phyloP scores from a whole-genome alignment of 2,888 invertebrate genomes.

The Cephus pygmeus region DNA sequence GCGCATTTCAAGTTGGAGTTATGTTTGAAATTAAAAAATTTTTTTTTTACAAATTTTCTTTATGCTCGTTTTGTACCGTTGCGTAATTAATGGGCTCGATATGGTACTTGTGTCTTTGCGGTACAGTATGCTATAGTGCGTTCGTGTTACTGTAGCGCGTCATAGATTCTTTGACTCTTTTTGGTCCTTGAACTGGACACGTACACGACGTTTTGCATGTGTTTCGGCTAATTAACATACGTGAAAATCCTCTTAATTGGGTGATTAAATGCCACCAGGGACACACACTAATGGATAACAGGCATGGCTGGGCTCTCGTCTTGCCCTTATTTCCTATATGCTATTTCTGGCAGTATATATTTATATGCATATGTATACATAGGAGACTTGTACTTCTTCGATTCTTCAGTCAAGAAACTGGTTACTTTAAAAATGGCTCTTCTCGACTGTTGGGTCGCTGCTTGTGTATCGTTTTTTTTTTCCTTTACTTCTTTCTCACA shows the following conservation, averaged over 20 bases:
- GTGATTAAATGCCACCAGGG: conserved; percentile 50
- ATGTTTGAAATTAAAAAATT: too few relatives aligned
- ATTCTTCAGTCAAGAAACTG: background rate
- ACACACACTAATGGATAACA: conserved; percentile 43
- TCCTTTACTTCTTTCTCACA: background rate
- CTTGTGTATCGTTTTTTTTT: background rate
- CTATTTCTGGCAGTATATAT: background rate
- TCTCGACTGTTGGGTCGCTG: background rate
- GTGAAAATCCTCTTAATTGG: conserved; percentile 57
- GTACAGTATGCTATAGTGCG: background rate
- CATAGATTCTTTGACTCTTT: background rate
- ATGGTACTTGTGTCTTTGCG: too few relatives aligned
- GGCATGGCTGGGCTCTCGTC: conserved; percentile 16
- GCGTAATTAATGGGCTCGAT: background rate
- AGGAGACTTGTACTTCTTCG: background rate
- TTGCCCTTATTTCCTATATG: conserved; percentile 1
- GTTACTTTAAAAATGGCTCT: background rate
- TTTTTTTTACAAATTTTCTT: too few relatives aligned
- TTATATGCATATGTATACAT: background rate
- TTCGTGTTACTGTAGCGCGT: background rate
- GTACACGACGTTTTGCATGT: conserved; percentile 50
- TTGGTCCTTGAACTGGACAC: background rate
- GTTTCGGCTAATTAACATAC: conserved; percentile 60
- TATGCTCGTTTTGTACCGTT: background rate
- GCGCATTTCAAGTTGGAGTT: too few relatives aligned